Percentiles rank a stretch among this genome's conserved stretches.
Evolutionary conservation across 2,113 vertebrate genomes (phyloP).

Genomic region (Brachyhypopomus occidentalis): DNA sequence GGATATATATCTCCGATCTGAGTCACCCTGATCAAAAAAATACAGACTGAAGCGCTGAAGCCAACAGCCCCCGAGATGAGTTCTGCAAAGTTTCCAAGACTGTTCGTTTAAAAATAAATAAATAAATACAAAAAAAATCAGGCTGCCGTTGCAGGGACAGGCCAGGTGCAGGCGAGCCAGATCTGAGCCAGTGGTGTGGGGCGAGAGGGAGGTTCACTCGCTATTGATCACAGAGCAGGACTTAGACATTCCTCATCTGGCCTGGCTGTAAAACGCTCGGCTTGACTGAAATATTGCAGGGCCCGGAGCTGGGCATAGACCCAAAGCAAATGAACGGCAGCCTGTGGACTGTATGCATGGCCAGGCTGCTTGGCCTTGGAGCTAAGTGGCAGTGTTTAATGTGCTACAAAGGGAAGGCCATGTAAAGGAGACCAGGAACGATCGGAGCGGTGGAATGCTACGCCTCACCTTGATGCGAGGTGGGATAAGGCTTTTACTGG

Average conservation of each 20-base stretch:
- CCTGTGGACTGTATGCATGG: constrained; percentile 39
- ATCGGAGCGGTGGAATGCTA: background rate
- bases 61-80: constrained; percentile 4
- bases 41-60: background rate
- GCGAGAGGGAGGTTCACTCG: constrained; percentile 52
- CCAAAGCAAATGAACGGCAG: constrained; percentile 61
- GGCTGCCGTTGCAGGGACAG: background rate
- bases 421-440: background rate
- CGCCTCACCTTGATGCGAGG: constrained; percentile 6
- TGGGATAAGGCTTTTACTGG: background rate
- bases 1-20: background rate
- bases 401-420: constrained; percentile 19
- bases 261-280: constrained; percentile 59
- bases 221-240: constrained; percentile 50
- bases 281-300: constrained; percentile 62
- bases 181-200: background rate
- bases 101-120: background rate
- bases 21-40: background rate
- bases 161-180: background rate
- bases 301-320: constrained; percentile 57
- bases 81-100: constrained; percentile 5
- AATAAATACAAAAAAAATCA: background rate
- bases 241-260: constrained; percentile 32
- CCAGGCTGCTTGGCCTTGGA: constrained; percentile 33
- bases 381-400: constrained; percentile 44